Conservation (phyloP, 2,797 vertebrate genomes). For the Urocyon cinereoargenteus region DNA sequence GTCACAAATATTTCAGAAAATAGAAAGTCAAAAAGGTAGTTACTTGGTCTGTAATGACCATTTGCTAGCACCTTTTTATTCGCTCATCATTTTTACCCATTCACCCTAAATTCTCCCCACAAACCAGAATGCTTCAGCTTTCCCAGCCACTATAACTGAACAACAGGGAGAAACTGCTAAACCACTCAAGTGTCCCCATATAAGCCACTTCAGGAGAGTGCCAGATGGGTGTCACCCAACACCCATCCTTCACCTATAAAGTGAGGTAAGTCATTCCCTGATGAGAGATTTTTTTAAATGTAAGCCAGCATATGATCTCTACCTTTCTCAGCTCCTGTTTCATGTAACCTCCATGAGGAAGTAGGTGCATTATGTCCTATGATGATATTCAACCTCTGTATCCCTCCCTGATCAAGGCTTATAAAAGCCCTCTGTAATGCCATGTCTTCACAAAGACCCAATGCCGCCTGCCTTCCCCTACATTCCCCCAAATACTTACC, state of each 20-base stretch:
- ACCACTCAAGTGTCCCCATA: not conserved
- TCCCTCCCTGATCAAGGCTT: constrained; percentile 43
- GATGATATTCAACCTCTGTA: constrained; percentile 32
- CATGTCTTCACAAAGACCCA: constrained; percentile 21
- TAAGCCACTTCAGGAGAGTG: constrained; percentile 32
- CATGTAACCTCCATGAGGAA: constrained; percentile 44
- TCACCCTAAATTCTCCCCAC: constrained; percentile 30
- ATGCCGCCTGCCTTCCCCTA: constrained; percentile 2
- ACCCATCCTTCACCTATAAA: constrained; percentile 16
- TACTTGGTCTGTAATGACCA: constrained; percentile 48
- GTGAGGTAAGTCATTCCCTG: constrained; percentile 19
- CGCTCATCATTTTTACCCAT: constrained; percentile 51
- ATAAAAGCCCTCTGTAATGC: not conserved
- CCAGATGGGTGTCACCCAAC: constrained; percentile 30
- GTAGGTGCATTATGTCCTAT: not conserved
- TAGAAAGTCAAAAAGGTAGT: constrained; percentile 46
- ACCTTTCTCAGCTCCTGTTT: constrained; percentile 17
- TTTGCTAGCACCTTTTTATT: constrained; percentile 51
- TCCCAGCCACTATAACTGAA: constrained; percentile 54
- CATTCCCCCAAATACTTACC: not conserved
- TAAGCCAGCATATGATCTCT: constrained; percentile 33
- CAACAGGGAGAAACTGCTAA: constrained; percentile 61
- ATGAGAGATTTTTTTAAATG: constrained; percentile 46
- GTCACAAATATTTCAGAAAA: constrained; percentile 70
- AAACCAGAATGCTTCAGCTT: constrained; percentile 54